These are phyloP conservation scores for Onychomys leucogaster DNA, from an alignment of 2,797 vertebrate genomes.

Conservation along the genomic window DNA sequence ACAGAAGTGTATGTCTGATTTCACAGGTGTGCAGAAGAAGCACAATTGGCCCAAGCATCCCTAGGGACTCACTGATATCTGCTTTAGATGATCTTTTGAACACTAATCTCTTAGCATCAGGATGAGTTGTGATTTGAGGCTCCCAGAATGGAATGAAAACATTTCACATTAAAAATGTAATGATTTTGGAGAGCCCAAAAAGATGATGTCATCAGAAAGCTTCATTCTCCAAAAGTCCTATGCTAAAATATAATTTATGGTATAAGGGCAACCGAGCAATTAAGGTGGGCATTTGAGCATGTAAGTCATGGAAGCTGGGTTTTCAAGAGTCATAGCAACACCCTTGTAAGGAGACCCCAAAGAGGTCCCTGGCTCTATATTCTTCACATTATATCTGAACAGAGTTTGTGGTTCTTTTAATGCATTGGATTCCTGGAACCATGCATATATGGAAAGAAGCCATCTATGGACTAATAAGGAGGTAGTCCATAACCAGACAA, in stretches of 20 bases:
- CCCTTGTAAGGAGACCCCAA: background rate
- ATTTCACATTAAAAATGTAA: background rate
- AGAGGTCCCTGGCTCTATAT: background rate
- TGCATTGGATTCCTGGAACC: background rate
- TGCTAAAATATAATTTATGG: background rate
- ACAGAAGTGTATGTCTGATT: background rate
- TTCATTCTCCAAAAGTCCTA: background rate
- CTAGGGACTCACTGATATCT: background rate
- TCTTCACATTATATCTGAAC: background rate
- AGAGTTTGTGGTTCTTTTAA: background rate
- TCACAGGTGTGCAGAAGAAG: background rate
- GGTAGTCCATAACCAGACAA: background rate
- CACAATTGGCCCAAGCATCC: background rate
- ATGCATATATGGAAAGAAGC: background rate
- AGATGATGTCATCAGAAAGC: background rate
- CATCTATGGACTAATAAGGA: background rate
- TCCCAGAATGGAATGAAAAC: background rate
- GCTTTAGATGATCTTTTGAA: background rate
- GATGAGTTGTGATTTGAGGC: background rate
- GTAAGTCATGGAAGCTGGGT: background rate
- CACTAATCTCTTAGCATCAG: background rate
- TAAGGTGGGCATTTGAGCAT: background rate
- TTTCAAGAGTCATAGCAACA: background rate
- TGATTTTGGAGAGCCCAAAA: background rate
- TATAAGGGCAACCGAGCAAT: background rate